Evolutionary conservation across 2,888 invertebrate genomes (phyloP).

Genomic region (Trypoxylon attenuatum): DNA sequence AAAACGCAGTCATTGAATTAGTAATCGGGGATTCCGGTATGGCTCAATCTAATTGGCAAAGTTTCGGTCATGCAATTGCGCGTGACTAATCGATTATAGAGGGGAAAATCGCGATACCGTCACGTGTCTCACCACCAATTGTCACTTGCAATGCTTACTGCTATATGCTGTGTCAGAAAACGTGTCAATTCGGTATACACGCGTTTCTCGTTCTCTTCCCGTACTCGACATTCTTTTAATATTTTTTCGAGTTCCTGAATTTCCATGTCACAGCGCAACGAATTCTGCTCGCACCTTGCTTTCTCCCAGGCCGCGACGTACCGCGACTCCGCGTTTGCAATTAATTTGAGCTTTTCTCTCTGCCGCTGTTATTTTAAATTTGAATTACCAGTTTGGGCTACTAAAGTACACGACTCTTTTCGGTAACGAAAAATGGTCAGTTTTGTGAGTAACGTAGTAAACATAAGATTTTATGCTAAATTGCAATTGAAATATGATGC

Average conservation of each 20-base stretch:
- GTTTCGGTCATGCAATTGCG: no score
- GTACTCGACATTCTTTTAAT: conserved; percentile 61
- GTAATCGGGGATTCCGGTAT: no score
- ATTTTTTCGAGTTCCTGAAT: conserved; percentile 61
- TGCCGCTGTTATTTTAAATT: conserved; percentile 35
- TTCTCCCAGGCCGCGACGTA: conserved; percentile 69
- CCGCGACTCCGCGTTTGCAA: conserved; percentile 52
- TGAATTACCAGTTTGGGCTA: conserved; percentile 9
- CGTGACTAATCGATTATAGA: background rate
- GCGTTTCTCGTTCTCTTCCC: conserved; percentile 70
- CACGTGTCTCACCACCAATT: background rate
- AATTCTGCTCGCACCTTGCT: conserved; percentile 71
- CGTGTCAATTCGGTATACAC: conserved; percentile 68
- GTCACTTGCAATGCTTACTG: conserved; percentile 59
- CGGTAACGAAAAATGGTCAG: no score
- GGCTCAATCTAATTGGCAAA: no score
- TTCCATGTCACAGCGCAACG: conserved; percentile 57
- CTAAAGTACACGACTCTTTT: no score
- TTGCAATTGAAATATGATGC: background rate
- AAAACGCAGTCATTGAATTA: no score
- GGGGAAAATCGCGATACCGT: background rate
- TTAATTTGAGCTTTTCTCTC: conserved; percentile 56
- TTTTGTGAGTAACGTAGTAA: no score
- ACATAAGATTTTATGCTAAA: no score
- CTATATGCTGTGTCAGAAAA: conserved; percentile 63